A percentile compares a stretch with the other conserved stretches of the same genome.
Evolutionary conservation across 2,888 invertebrate species (phyloP).

Genomic region (Macrosiphum euphorbiae): DNA sequence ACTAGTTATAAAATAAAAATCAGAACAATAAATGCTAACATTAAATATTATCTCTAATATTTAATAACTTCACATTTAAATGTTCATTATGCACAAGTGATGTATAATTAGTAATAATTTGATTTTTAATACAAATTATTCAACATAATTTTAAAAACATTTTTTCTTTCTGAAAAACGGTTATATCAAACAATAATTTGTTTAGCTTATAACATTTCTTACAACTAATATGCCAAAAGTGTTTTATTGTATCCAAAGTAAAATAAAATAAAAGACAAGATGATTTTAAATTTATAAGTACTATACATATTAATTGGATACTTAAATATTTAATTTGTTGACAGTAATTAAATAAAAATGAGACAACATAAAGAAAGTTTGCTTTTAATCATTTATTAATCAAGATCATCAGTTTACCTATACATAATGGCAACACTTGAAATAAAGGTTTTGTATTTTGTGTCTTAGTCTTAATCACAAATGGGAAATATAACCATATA

Average conservation of each 20-base stretch:
- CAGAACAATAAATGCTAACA: neutral
- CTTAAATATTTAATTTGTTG: neutral
- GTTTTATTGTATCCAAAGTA: neutral
- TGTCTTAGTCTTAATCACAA: neutral
- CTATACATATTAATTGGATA: neutral
- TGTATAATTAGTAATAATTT: neutral
- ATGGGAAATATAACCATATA: neutral
- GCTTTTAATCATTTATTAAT: neutral
- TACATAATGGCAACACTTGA: neutral
- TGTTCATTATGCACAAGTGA: neutral
- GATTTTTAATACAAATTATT: neutral
- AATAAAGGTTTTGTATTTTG: neutral
- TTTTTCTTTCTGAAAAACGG: neutral
- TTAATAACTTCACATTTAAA: neutral
- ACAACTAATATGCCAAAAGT: neutral
- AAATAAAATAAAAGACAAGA: neutral
- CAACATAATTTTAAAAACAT: neutral
- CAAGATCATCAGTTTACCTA: neutral
- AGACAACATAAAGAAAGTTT: neutral
- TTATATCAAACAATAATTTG: neutral
- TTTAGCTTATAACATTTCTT: neutral
- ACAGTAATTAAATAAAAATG: neutral
- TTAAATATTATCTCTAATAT: neutral
- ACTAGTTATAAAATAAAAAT: neutral
- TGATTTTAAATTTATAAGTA: neutral